Evolutionary conservation across 1,140 invertebrate species (phyloP).

Genomic region (Atta colombica): DNA sequence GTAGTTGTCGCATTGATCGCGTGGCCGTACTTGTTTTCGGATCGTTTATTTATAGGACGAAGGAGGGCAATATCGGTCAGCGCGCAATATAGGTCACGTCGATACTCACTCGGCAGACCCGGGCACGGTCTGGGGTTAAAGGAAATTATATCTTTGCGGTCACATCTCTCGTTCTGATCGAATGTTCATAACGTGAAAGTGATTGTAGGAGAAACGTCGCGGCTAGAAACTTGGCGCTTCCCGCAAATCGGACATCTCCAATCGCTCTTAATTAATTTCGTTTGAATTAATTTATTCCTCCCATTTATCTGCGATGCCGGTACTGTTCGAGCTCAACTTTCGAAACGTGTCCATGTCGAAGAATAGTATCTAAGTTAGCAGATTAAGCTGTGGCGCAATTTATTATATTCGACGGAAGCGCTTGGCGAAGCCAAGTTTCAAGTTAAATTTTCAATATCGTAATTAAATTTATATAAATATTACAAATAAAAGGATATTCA

Average conservation of each 20-base stretch:
- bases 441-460: background rate
- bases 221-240: conserved; percentile 30
- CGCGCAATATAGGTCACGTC: conserved; percentile 60
- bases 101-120: conserved; percentile 48
- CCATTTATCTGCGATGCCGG: background rate
- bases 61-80: conserved; percentile 47
- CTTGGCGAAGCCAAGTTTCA: background rate
- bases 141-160: conserved; percentile 56
- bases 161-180: conserved; percentile 11
- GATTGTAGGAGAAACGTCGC: conserved; percentile 43
- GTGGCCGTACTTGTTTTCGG: background rate
- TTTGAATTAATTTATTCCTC: conserved; percentile 42
- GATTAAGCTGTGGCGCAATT: conserved; percentile 21
- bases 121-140: conserved; percentile 3
- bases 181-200: conserved; percentile 31
- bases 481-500: background rate
- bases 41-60: conserved; percentile 64
- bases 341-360: conserved; percentile 25
- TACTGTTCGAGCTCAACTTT: conserved; percentile 34
- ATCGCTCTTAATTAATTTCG: conserved; percentile 54
- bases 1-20: background rate
- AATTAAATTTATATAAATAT: background rate
- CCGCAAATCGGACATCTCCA: background rate
- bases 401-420: background rate
- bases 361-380: background rate